These are phyloP conservation scores for Mythimna lalbum DNA, from an alignment of 2,888 invertebrate genomes.

Conservation along the genomic window DNA sequence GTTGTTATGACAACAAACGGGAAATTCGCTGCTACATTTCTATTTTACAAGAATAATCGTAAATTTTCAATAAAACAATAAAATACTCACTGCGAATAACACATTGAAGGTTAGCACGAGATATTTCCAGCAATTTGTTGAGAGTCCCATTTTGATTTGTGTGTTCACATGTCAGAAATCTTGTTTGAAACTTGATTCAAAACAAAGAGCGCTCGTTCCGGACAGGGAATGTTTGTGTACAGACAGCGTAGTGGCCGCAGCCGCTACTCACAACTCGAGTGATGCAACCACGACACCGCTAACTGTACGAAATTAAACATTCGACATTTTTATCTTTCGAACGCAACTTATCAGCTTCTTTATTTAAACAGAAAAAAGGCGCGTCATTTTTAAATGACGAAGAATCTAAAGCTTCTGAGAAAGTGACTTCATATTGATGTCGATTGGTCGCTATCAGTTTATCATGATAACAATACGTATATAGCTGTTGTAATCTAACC, in stretches of 20 bases:
- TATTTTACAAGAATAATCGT: constrained; percentile 47
- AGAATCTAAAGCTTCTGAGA: constrained; percentile 66
- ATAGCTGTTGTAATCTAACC: constrained; percentile 79
- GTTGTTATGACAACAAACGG: constrained; percentile 86
- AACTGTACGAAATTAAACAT: constrained; percentile 83
- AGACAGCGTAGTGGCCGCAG: constrained; percentile 64
- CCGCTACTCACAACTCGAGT: constrained; percentile 65
- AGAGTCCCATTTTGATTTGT: constrained; percentile 83
- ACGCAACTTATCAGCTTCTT: constrained; percentile 71
- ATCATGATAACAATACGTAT: constrained; percentile 78
- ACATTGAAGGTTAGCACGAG: constrained; percentile 87
- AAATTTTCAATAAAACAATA: constrained; percentile 64
- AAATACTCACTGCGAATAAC: constrained; percentile 86
- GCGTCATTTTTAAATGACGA: constrained; percentile 61
- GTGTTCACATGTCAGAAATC: constrained; percentile 86
- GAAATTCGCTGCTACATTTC: constrained; percentile 67
- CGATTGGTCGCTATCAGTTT: constrained; percentile 78
- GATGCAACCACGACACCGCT: constrained; percentile 79
- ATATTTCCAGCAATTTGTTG: constrained; percentile 89
- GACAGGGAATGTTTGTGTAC: constrained; percentile 84
- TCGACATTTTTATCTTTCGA: constrained; percentile 77
- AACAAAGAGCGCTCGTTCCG: constrained; percentile 88
- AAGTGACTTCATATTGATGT: constrained; percentile 71
- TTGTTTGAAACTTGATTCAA: constrained; percentile 81
- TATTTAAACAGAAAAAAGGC: constrained; percentile 62